Evolutionary conservation across 2,888 invertebrate genomes (phyloP), one percentile per base, ranked within the genome.

Genomic region (Nasonia oneida): DNA sequence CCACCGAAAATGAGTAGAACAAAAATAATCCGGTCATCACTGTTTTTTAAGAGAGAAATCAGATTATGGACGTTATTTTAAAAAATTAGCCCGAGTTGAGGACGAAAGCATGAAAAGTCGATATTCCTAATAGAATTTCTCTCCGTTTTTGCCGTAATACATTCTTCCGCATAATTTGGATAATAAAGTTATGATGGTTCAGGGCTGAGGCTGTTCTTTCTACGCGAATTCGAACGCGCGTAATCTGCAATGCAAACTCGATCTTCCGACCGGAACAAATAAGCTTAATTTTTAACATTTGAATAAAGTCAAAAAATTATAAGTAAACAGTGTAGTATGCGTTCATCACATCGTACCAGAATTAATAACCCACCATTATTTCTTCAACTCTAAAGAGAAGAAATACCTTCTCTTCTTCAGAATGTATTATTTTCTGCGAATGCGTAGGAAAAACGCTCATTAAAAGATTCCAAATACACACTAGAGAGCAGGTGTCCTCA

Each of bases 381-480:
- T 12, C 47, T 47, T 47, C 47, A 10, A 12, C 47, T 47, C 10
- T 47, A 42, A 42, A 42, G 6, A 10, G 42, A 42, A 42, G 10
- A 42, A 47, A 47, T 8, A 47, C 1, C 12, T 42, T 10, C 6
- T 10, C 47, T 47, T 47, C 47, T 47, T 47, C 47, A 10, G 47
- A 42, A 42, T 47, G 12, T 47, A 47, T 47, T 47, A 47, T 47
- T 47, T 12, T 47, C 47, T 47, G 12, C 10, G 10, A 53, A 53
- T 53, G n/a, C 37, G 18, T 39, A 37, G 39, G 15, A 18, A 8
- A 71, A 71, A 71, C n/a, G 39, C 87, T 89, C 87, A 88, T 90
- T 89, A 88, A 88, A 88, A 87, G 88, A 90, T 90, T 90, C 90
- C 88, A 89, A 89, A 89, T 90, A 33, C 33, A 37, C 8, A 14